Evolutionary conservation across 2,888 invertebrate genomes (phyloP), one percentile per base, ranked within the genome.

Genomic region (Candidula unifasciata): DNA sequence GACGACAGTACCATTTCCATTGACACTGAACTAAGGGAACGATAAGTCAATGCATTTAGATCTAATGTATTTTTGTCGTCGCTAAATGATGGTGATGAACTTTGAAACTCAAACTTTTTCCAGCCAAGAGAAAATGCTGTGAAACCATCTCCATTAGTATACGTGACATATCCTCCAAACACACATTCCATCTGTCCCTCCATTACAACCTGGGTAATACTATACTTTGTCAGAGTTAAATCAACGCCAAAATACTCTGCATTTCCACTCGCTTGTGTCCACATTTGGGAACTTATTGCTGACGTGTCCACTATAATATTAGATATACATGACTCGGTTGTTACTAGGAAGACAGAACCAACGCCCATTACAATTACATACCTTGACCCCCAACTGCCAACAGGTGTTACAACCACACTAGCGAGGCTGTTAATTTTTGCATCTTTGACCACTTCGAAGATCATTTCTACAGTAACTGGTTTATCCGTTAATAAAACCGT

Each of bases 91-190:
- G 60, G n/a, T 8, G 35, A 3, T 6, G 35, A 35, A 37, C 16
- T 37, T 33, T 35, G 13, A n/a, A 27, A 21, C 35, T 64, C 35
- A 33, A 18, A 0, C 24, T 24, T 64, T 6, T 37, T 78, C 78
- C 78, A 78, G 24, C 78, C 78, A 60, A 78, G 21, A 35, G 60
- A 37, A 24, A 35, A 37, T 27, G 78, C 64, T 10, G 64, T 24
- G 16, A n/a, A 35, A 10, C 35, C 60, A 0, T 3, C 24, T 37
- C 64, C 37, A 21, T n/a, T 64, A 13, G 60, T 13, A 64, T 35
- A 35, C n/a, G n/a, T n/a, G 16, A 35, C 37, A 18, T 78, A 78
- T 8, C 78, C 78, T 27, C 78, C 60, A 78, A 78, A 78, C 1
- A 8, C 13, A 37, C 78, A 78, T 8, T 30, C n/a, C 21, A 10